Evolutionary conservation across 2,113 vertebrate species (phyloP), one percentile per base, ranked within the genome.

Genomic region (Sander vitreus): DNA sequence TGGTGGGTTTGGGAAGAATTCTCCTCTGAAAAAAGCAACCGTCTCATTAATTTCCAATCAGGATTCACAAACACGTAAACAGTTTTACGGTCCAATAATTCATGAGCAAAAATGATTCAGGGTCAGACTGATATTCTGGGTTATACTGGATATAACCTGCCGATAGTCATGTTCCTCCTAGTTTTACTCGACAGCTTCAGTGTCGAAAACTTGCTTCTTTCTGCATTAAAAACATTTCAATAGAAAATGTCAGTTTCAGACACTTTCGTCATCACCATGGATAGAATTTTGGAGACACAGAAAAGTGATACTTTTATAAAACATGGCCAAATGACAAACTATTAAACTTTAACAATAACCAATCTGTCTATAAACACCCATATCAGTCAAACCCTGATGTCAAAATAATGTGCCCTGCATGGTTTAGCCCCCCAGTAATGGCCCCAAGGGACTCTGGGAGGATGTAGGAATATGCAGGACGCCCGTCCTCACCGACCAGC

Each of bases 1-100:
- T 96, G 86, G 97, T 99, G 90, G 98, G 98, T 85, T 99, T 99
- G 66, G 98, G 97, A 89, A 99, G 95, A 95, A 99, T 99, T 94
- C 98, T 97, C 91, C 98, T 98, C 98, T 99, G 86, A 62, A 92
- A 88, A 92, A 87, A 7, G 2, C 16, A 72, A 62, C 2, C 58
- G 8, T 15, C 18, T 0, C 0, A 18, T 86, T 70, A 65, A 18
- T 1, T 6, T 59, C 36, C 18, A 6, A 14, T 4, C 43, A 19
- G 1, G 11, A 60, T 9, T 50, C 13, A 50, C 11, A 43, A 2
- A 71, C 39, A 60, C 12, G n/a, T 0, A 3, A 64, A 67, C 23
- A 5, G 33, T 10, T 60, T 33, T 0, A n/a, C 36, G 13, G 4
- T 39, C 4, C 64, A 57, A 33, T 33, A 11, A 57, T 23, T 27